These are phyloP conservation scores for Chloropsis hardwickii DNA, from an alignment of 2,113 vertebrate species.

Conservation along the genomic window DNA sequence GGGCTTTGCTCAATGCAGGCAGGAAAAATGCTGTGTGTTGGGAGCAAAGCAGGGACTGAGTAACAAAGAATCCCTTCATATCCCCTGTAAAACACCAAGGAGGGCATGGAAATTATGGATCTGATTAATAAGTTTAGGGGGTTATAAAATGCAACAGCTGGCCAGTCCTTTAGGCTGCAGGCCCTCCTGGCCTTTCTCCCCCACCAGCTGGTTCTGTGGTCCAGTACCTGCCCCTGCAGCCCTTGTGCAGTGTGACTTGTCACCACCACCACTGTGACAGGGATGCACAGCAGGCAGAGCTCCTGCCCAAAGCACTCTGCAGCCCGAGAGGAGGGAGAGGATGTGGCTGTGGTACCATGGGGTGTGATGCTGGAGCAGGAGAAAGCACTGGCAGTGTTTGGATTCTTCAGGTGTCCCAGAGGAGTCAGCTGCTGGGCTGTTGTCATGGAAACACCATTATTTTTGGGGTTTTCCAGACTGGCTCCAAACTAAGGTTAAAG, in stretches of 20 bases:
- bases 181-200: not conserved
- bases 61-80: not conserved
- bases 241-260: accelerated
- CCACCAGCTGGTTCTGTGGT: not conserved
- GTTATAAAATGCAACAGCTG: not conserved
- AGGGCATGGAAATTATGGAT: not conserved
- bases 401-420: not conserved
- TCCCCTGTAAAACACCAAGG: not conserved
- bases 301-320: not conserved
- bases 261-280: not conserved
- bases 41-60: not conserved
- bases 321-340: accelerated
- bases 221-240: not conserved
- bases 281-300: not conserved
- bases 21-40: not conserved
- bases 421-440: not conserved
- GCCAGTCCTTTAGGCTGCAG: not conserved
- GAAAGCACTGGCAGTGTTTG: not conserved
- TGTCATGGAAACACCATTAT: not conserved
- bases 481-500: not conserved
- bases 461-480: not conserved
- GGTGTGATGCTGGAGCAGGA: not conserved
- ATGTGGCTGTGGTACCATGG: accelerated
- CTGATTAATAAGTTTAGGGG: not conserved
- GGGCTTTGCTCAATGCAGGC: not conserved